A percentile compares a stretch with the other conserved stretches of the same genome.
These are phyloP conservation scores for Notocelia uddmanniana DNA, from an alignment of 2,888 invertebrate genomes.

Conservation along the genomic window DNA sequence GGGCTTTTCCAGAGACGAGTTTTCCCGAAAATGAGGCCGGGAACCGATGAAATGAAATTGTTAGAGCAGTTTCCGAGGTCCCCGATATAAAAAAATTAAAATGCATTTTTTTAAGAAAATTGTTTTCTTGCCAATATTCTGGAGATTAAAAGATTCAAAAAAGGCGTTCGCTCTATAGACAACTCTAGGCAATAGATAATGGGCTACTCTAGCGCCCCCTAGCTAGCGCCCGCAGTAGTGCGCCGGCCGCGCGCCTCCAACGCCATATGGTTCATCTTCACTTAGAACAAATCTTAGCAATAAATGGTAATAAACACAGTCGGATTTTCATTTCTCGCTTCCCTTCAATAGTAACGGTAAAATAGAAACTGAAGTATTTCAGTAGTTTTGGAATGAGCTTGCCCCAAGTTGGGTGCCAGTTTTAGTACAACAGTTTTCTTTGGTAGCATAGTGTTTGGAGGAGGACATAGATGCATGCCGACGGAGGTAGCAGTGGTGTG, in stretches of 20 bases:
- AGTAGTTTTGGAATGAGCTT: slow-evolving; percentile 71
- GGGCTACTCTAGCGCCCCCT: slow-evolving; percentile 66
- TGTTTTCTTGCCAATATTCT: neutral
- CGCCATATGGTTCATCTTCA: slow-evolving; percentile 82
- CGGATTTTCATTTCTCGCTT: slow-evolving; percentile 84
- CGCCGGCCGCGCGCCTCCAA: slow-evolving; percentile 77
- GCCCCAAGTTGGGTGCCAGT: slow-evolving; percentile 72
- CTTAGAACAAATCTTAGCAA: slow-evolving; percentile 80
- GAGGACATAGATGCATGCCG: slow-evolving; percentile 77
- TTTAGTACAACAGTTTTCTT: slow-evolving; percentile 56
- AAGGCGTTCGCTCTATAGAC: slow-evolving; percentile 57
- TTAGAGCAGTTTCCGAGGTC: no score
- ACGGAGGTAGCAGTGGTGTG: slow-evolving; percentile 65
- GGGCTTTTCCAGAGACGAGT: no score
- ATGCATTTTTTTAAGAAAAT: no score
- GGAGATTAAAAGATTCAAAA: slow-evolving; percentile 47
- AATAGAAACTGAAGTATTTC: slow-evolving; percentile 44
- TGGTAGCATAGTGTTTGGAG: slow-evolving; percentile 51
- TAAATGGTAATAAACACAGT: slow-evolving; percentile 83
- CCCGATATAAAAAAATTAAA: no score
- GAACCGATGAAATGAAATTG: no score
- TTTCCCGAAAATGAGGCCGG: no score
- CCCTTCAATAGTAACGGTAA: slow-evolving; percentile 46
- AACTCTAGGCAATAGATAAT: slow-evolving; percentile 49
- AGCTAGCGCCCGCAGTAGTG: slow-evolving; percentile 71